Percentiles rank a stretch among this genome's conserved stretches.
Conservation (phyloP, 2,888 invertebrate genomes). For the Ypsolopha scabrella region DNA sequence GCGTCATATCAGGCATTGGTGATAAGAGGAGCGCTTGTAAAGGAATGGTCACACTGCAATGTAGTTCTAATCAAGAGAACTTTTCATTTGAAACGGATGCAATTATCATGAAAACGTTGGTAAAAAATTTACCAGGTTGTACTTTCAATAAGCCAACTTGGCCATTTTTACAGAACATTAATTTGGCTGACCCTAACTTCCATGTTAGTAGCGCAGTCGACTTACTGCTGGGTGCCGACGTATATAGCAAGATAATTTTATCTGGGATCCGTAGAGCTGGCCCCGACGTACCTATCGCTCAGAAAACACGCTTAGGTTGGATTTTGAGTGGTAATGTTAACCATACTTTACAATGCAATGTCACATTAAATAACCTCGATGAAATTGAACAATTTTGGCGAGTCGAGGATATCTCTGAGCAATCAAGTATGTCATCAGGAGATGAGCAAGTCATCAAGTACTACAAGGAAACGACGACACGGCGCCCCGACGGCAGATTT, state of each 20-base stretch:
- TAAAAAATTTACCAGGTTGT: slow-evolving; percentile 3
- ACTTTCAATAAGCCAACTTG: not conserved
- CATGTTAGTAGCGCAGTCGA: not conserved
- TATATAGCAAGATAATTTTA: not conserved
- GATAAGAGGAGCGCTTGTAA: not conserved
- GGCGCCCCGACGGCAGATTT: not conserved
- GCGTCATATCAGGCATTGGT: slow-evolving; percentile 1
- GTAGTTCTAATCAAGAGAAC: too few relatives aligned
- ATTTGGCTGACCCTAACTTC: slow-evolving; percentile 4
- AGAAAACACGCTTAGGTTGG: not conserved
- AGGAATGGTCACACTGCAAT: not conserved
- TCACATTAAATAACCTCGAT: not conserved
- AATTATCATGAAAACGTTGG: slow-evolving; percentile 2
- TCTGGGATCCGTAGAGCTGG: not conserved
- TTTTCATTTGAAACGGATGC: slow-evolving; percentile 3
- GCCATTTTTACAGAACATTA: not conserved
- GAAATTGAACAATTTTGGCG: not conserved
- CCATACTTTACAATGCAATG: not conserved
- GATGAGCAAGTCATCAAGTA: not conserved
- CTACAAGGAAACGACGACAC: not conserved
- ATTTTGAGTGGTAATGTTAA: not conserved
- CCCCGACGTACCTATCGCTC: not conserved
- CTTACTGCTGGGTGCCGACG: slow-evolving; percentile 1
- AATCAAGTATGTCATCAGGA: not conserved
- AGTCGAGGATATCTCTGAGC: not conserved